phyloP scores from a whole-genome alignment of 2,888 invertebrate species.

The Eudasyphora cyanicolor region DNA sequence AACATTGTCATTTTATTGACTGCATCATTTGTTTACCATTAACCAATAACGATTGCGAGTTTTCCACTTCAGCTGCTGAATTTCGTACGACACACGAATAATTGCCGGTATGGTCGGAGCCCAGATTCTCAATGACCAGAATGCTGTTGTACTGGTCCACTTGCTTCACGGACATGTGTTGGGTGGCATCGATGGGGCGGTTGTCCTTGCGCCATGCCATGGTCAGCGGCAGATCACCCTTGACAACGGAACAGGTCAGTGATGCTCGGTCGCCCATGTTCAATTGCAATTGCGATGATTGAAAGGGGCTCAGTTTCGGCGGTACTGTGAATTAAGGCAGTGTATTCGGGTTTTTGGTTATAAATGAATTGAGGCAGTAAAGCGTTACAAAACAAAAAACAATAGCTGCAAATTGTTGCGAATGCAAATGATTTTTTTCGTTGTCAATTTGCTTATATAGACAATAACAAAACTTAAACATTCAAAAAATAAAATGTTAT shows the following conservation, averaged over 20 bases:
- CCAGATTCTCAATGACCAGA: constrained; percentile 88
- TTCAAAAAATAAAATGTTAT: constrained; percentile 13
- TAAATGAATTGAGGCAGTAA: constrained; percentile 33
- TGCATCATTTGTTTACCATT: constrained; percentile 84
- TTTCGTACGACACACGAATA: constrained; percentile 88
- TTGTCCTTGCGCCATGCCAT: constrained; percentile 90
- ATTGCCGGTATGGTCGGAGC: constrained; percentile 89
- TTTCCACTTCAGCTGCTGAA: constrained; percentile 87
- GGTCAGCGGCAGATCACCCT: constrained; percentile 88
- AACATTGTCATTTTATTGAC: constrained; percentile 15
- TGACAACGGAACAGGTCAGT: constrained; percentile 87
- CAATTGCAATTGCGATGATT: constrained; percentile 84
- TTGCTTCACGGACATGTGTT: constrained; percentile 84
- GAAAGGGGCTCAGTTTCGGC: constrained; percentile 88
- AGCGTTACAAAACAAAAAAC: constrained; percentile 26
- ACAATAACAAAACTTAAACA: constrained; percentile 30
- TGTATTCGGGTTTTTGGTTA: not conserved
- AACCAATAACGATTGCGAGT: constrained; percentile 87
- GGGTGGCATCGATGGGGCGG: constrained; percentile 83
- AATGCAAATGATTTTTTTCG: constrained; percentile 4
- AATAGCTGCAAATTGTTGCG: not conserved
- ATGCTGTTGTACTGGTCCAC: constrained; percentile 89
- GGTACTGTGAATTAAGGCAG: constrained; percentile 82
- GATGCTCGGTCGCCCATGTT: constrained; percentile 88
- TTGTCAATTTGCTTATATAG: constrained; percentile 6